Conservation (phyloP, 2,797 vertebrate genomes). For the Silurus lanzhouensis region DNA sequence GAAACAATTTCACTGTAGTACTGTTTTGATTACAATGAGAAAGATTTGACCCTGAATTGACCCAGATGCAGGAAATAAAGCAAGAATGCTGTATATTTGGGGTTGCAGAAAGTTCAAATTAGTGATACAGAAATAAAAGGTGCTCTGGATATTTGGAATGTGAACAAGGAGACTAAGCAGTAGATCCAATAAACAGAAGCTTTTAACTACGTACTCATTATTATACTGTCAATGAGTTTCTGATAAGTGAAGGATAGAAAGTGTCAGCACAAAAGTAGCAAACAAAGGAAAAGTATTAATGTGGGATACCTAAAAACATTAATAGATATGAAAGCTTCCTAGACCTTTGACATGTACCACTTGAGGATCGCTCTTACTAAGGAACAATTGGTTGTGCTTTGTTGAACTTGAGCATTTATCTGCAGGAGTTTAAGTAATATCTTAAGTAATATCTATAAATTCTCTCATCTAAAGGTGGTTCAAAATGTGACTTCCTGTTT, state of each 20-base stretch:
- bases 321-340: not conserved
- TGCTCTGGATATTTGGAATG: not conserved
- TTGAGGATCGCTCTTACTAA: not conserved
- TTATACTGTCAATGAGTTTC: not conserved
- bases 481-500: too few relatives aligned
- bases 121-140: not conserved
- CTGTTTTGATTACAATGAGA: not conserved
- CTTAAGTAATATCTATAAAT: not conserved
- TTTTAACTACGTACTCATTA: not conserved
- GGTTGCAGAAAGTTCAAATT: not conserved
- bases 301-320: not conserved
- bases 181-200: not conserved
- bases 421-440: not conserved
- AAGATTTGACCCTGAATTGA: not conserved
- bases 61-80: not conserved
- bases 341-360: not conserved
- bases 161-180: not conserved
- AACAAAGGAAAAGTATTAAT: not conserved
- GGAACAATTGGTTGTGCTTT: not conserved
- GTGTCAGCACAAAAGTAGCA: too few relatives aligned
- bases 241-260: too few relatives aligned
- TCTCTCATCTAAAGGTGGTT: too few relatives aligned
- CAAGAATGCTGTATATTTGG: not conserved
- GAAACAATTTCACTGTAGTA: not conserved
- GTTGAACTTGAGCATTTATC: not conserved